Evolutionary conservation across 1,140 invertebrate genomes (phyloP), one percentile per base, ranked within the genome.

Genomic region (Dreissena polymorpha): DNA sequence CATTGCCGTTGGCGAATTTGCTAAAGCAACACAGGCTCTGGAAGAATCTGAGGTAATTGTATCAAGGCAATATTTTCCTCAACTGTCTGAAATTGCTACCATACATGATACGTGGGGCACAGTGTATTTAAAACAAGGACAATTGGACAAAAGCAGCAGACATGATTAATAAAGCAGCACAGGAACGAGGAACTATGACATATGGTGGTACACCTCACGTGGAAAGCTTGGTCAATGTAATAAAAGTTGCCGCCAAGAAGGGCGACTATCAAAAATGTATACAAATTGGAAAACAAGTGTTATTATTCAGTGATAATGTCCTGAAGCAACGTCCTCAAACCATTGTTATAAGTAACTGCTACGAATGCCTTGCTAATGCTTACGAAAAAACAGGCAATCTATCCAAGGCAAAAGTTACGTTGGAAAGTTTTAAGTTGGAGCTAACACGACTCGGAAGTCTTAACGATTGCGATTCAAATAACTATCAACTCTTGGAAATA

Each of bases 151-250:
- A n/a, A 29, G 70, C 80, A 3, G 72, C 49, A 55, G 71, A 57
- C 10, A 67, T 74, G 70, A 67, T 82, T 53, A 10, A 55, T 13
- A 75, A 74, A 39, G 70, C 71, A 50, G 70, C 75, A 39, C 51
- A 82, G 14, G 21, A 68, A 10, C 65, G 80, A 8, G 51, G 69
- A n/a, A 55, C 53, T 14, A 67, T 73, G 21, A 39, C 27, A 18
- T 8, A 60, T 18, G 55, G 60, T 23, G 69, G n/a, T 53, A 50
- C 70, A 29, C 29, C 65, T 5, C 69, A 83, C 50, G 12, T 75
- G 16, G 80, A 83, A 50, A 83, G 71, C 39, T 49, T 83, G n/a
- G 51, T 83, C 18, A 63, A 83, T 69, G 64, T 83, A 18, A 64
- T 65, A 29, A 23, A 83, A 25, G 51, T 16, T 27, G 29, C 64